Conservation (phyloP, 2,113 vertebrate species). For the Naja naja region DNA sequence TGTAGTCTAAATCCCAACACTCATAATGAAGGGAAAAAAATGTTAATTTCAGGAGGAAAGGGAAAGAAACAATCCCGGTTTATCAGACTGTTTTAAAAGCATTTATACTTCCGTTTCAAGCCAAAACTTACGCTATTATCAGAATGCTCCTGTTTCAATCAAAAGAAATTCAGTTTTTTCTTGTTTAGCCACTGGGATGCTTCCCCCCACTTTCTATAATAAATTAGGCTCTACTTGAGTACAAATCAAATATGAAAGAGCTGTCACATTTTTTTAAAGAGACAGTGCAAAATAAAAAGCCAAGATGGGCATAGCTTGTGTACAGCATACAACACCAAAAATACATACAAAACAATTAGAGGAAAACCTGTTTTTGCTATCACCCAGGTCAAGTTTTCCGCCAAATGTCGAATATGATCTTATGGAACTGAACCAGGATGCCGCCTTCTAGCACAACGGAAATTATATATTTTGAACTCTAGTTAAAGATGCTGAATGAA, state of each 20-base stretch:
- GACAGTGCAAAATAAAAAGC: conserved; percentile 60
- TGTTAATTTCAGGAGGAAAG: neutral
- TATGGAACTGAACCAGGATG: conserved; percentile 30
- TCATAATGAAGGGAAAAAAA: conserved; percentile 47
- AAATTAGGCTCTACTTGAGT: conserved; percentile 69
- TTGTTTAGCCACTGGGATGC: conserved; percentile 56
- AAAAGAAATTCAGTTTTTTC: conserved; percentile 56
- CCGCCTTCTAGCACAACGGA: conserved; percentile 24
- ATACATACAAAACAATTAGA: conserved; percentile 19
- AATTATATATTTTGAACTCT: neutral
- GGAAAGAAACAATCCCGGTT: conserved; percentile 31
- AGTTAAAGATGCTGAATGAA: conserved; percentile 1
- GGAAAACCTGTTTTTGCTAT: conserved; percentile 46
- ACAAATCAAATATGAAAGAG: conserved; percentile 59
- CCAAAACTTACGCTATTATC: conserved; percentile 35
- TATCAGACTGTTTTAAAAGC: conserved; percentile 70
- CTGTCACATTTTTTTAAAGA: conserved; percentile 55
- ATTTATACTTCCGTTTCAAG: conserved; percentile 75
- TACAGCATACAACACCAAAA: conserved; percentile 59
- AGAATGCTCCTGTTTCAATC: conserved; percentile 42
- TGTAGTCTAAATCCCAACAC: conserved; percentile 48
- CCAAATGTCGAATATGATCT: conserved; percentile 32
- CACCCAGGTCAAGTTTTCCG: conserved; percentile 40
- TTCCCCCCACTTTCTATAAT: conserved; percentile 58
- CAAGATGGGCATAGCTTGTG: neutral